Evolutionary conservation across 2,888 invertebrate genomes (phyloP), one percentile per base, ranked within the genome.

Genomic region (Sphaerophoria rueppellii): DNA sequence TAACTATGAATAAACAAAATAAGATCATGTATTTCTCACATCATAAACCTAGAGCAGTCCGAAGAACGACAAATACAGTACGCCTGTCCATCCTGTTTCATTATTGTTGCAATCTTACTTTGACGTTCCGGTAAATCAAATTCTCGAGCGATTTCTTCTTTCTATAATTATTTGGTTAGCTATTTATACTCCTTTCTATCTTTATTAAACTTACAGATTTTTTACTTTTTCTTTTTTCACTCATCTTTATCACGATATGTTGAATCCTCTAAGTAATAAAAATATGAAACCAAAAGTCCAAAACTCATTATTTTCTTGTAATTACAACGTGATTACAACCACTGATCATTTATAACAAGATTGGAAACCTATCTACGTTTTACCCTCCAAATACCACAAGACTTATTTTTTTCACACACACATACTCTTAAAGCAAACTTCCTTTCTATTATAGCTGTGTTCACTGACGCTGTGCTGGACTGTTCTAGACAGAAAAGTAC

Each of bases 41-140:
- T 99, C 99, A 99, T 99, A 92, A 99, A 99, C 63, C 98, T 93
- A 1, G 96, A 97, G 87, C 97, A 97, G 90, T 99, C 98, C 0
- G 98, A 96, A 6, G 98, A 96, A 55, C 98, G 94, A 90, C 99
- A 99, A 88, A 99, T 96, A 90, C 99, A 99, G 91, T 99, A 99
- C 0, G 96, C 96, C 92, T 97, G 96, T 6, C 97, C 97, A 90
- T 97, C 97, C 91, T 97, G 97, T 90, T 97, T 96, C 63, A 97
- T 92, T 74, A 97, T 93, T 3, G 96, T 95, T 11, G 97, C 97
- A 81, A 97, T 97, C 93, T 97, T 97, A 34, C 97, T 97, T 90
- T 97, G 97, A 54, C 98, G 93, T 90, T 98, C 98, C 0, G 98
- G 97, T 77, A 98, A 91, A 90, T 96, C 95, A 90, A 97, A 98